Conservation (phyloP, 2,888 invertebrate genomes). For the Apocheima hispidaria region DNA sequence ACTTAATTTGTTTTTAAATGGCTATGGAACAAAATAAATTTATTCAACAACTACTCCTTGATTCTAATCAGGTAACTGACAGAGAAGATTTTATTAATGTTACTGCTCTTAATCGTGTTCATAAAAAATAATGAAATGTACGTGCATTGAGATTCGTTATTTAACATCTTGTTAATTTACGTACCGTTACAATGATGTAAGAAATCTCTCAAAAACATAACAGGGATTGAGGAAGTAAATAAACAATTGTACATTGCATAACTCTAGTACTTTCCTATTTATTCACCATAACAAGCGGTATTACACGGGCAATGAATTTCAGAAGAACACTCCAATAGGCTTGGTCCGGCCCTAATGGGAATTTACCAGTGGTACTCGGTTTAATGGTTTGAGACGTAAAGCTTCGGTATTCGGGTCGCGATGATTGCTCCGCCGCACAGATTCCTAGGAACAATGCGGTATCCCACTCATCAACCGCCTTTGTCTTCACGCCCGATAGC, state of each 20-base stretch:
- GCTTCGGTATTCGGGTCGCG: slow-evolving; percentile 70
- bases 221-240: slow-evolving; percentile 18
- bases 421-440: slow-evolving; percentile 71
- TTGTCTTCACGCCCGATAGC: slow-evolving; percentile 60
- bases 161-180: neutral
- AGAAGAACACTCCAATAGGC: slow-evolving; percentile 20
- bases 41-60: neutral
- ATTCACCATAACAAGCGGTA: slow-evolving; percentile 21
- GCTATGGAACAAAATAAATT: too few species aligned
- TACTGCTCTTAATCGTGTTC: neutral
- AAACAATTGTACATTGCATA: slow-evolving; percentile 7
- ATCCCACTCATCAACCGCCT: slow-evolving; percentile 63
- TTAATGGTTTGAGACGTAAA: slow-evolving; percentile 51
- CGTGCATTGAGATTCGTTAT: neutral
- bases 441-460: slow-evolving; percentile 64
- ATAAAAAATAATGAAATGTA: neutral
- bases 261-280: slow-evolving; percentile 17
- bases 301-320: slow-evolving; percentile 32
- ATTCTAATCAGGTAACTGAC: neutral
- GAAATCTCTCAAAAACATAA: neutral
- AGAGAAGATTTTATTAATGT: neutral
- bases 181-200: slow-evolving; percentile 9
- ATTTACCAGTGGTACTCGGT: slow-evolving; percentile 36
- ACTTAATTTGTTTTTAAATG: neutral
- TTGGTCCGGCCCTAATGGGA: slow-evolving; percentile 33